phyloP scores from a whole-genome alignment of 92 coral and sea anemone genomes.

The Meandrina meandrites region DNA sequence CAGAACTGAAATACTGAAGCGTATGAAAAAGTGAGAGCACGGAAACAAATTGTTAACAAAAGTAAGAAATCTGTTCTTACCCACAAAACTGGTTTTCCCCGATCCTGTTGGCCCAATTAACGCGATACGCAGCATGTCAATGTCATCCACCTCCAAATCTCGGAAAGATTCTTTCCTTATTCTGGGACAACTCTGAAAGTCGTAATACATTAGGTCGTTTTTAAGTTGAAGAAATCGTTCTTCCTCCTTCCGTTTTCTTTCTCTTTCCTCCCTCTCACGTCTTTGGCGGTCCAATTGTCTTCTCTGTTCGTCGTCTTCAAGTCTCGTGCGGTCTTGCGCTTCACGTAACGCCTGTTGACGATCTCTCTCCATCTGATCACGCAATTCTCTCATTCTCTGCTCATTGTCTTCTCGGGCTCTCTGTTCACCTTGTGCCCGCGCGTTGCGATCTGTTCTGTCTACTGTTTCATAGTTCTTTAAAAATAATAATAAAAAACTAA shows the following conservation, averaged over 20 bases:
- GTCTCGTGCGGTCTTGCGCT: slow-evolving; percentile 23
- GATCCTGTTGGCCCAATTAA: slow-evolving; percentile 84
- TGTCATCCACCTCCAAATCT: slow-evolving; percentile 66
- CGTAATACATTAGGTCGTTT: slow-evolving; percentile 51
- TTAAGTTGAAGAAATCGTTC: slow-evolving; percentile 32
- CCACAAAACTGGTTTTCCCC: slow-evolving; percentile 84
- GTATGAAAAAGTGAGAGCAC: no score
- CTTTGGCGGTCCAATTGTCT: slow-evolving; percentile 16
- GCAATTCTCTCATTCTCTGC: slow-evolving; percentile 40
- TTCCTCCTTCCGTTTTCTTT: slow-evolving; percentile 37
- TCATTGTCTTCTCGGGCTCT: slow-evolving; percentile 63
- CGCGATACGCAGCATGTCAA: slow-evolving; percentile 65
- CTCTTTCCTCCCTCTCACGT: slow-evolving; percentile 48
- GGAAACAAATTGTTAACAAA: no score
- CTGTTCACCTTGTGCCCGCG: slow-evolving; percentile 46
- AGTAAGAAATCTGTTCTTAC: slow-evolving; percentile 40
- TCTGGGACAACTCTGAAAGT: slow-evolving; percentile 57
- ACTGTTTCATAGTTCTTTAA: slow-evolving; percentile 54
- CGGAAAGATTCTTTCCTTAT: slow-evolving; percentile 37
- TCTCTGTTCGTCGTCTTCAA: slow-evolving; percentile 21
- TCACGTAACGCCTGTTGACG: slow-evolving; percentile 37
- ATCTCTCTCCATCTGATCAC: slow-evolving; percentile 26
- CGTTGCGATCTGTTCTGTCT: slow-evolving; percentile 63
- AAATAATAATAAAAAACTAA: background rate
- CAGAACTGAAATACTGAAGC: no score